A percentile compares a stretch with the other conserved stretches of the same genome.
Evolutionary conservation across 2,113 vertebrate genomes (phyloP).

Genomic region (Amphiprion percula): DNA sequence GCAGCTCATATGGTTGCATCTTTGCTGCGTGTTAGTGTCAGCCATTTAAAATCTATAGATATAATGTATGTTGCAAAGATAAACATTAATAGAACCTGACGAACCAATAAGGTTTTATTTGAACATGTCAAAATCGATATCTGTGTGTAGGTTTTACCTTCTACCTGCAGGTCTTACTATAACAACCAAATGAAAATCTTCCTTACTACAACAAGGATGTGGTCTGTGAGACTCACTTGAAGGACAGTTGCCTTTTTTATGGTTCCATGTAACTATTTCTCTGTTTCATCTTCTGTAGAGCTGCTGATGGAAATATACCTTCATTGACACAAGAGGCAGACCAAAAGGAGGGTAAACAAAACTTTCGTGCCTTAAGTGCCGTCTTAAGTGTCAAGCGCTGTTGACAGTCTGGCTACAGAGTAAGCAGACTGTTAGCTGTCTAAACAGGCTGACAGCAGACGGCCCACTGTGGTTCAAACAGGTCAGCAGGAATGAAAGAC

Average conservation of each 20-base stretch:
- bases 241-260: slow-evolving; percentile 41
- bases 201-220: slow-evolving; percentile 7
- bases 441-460: slow-evolving; percentile 58
- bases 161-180: no score
- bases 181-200: not conserved
- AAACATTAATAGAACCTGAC: no score
- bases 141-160: no score
- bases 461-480: slow-evolving; percentile 67
- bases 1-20: no score
- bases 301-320: slow-evolving; percentile 58
- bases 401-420: slow-evolving; percentile 62
- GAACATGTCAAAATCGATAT: no score
- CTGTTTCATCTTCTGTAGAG: slow-evolving; percentile 71
- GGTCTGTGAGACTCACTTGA: slow-evolving; percentile 32
- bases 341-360: slow-evolving; percentile 71
- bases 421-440: slow-evolving; percentile 61
- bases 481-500: slow-evolving; percentile 61
- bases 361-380: slow-evolving; percentile 54
- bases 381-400: slow-evolving; percentile 63
- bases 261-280: slow-evolving; percentile 66
- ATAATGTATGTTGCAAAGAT: no score
- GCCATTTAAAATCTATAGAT: no score
- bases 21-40: no score
- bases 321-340: slow-evolving; percentile 40
- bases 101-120: no score